Evolutionary conservation across 2,113 vertebrate species (phyloP), one percentile per base, ranked within the genome.

Genomic region (Cebus imitator): DNA sequence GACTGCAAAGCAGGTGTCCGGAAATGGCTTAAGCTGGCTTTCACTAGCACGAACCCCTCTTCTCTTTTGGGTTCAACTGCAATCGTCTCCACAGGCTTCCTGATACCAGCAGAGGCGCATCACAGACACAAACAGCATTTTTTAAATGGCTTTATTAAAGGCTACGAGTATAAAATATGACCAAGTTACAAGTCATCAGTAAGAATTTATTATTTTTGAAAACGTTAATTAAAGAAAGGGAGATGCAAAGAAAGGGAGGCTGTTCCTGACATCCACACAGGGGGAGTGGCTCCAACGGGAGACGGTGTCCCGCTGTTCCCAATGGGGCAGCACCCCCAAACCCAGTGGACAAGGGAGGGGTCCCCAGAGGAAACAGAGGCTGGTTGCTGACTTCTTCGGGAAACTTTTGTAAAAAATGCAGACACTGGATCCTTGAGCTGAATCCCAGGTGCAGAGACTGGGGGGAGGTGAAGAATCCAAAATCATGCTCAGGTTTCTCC

Each of bases 111-210:
- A 86, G 13, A 75, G 35, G 55, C 12, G 87, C 58, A 43, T 95
- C 64, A 61, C 0, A 87, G 35, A 84, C 90, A 96, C 73, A 61
- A 0, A 30, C 32, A 27, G 68, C 96, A 70, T 98, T 98, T 97
- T 97, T 97, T 96, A 99, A 98, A 98, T 97, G 97, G 97, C 96
- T 99, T 99, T 99, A 99, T 99, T 99, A 98, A 99, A 99, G 98
- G 97, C 86, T 93, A 92, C 98, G 98, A 98, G 98, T 99, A 99
- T 96, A 99, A 99, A 99, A 99, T 98, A 98, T 97, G 97, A 98
- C 96, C 97, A 97, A 98, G 93, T 98, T 97, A 99, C 97, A 98
- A 98, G 98, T 96, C 25, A n/a, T 98, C 97, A 85, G 92, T 98
- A 99, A 98, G 98, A 99, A 98, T 97, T 84, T 96, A 97, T 98